Base-by-base conservation (phyloP, 2,888 invertebrate species). In the Aleiodes alternator region DNA sequence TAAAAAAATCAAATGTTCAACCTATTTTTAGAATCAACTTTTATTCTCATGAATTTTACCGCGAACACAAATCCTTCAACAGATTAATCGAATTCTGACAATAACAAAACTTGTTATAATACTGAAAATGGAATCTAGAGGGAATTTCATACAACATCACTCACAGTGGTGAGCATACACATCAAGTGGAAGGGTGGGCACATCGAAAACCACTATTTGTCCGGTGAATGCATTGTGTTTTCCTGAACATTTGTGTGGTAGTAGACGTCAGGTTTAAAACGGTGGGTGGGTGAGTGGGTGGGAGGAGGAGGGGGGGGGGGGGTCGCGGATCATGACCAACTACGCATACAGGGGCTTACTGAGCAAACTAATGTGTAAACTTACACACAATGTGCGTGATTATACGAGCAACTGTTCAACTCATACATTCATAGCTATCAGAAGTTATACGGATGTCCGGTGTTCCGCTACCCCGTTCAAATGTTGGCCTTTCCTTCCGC, bases 381-480 rank as follows among this genome's bases (percentile, higher is more conserved):
- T 8, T 38, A 8, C 55, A 16, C 14, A 16, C 11, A 14, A 55
- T 55, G 14, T 55, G 55, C 55, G 55, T 55, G 55, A 55, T 55
- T 55, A 55, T 55, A n/a, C 55, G 3, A 55, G 14, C 6, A 16
- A 14, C 14, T 1, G n/a, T 8, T 16, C 14, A n/a, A 11, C 48
- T 16, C 11, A 34, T 64, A 64, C 48, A 23, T 48, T 7, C 43
- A 61, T 43, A 61, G 16, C 3, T 34, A 34, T 34, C n/a, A n/a
- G 38, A n/a, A 43, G 43, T 23, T 68, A 85, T 84, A 84, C 88
- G 88, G 88, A 89, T 86, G 84, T 89, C 88, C 88, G 86, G 86
- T 80, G 84, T 88, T 87, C 86, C 87, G 86, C 85, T 85, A 84
- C 79, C 77, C 80, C 75, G 71, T 77, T 79, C 80, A 71, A 34